A percentile compares a stretch with the other conserved stretches of the same genome.
Evolutionary conservation across 2,797 vertebrate species (phyloP).

Genomic region (Parotocinclus haroldoi): DNA sequence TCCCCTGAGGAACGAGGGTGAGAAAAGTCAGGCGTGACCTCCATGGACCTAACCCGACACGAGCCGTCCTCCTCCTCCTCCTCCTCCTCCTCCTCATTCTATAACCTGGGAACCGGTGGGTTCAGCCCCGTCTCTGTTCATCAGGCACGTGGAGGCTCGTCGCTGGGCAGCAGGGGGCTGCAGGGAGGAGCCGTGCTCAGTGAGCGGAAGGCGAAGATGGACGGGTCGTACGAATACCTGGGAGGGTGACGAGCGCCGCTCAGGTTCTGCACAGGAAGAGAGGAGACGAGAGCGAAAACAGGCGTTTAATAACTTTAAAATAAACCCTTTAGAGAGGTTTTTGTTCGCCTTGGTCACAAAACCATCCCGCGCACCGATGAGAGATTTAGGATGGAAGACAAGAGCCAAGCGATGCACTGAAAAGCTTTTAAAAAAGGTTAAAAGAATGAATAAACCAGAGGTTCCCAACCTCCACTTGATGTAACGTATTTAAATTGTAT

Average conservation of each 20-base stretch:
- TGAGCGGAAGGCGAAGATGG: slow-evolving; percentile 86
- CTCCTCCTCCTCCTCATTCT: slow-evolving; percentile 25
- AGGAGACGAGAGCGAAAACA: too few relatives aligned
- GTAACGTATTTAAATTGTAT: too few relatives aligned
- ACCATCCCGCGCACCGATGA: too few relatives aligned
- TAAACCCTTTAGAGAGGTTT: background rate
- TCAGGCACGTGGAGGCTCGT: slow-evolving; percentile 79
- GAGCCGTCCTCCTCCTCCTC: background rate
- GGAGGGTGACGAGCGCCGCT: slow-evolving; percentile 69
- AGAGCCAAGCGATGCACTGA: too few relatives aligned
- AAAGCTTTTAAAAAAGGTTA: too few relatives aligned
- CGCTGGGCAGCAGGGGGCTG: slow-evolving; percentile 77
- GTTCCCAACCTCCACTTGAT: too few relatives aligned
- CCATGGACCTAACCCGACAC: too few relatives aligned
- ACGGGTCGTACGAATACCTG: slow-evolving; percentile 84
- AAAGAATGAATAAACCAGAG: too few relatives aligned
- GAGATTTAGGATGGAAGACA: too few relatives aligned
- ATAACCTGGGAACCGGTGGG: slow-evolving; percentile 15
- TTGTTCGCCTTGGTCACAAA: slow-evolving; percentile 28
- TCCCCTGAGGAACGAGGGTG: too few relatives aligned
- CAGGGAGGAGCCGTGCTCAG: slow-evolving; percentile 82
- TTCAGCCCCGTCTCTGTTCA: slow-evolving; percentile 20
- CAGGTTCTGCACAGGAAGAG: slow-evolving; percentile 67
- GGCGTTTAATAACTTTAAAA: too few relatives aligned
- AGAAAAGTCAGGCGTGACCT: too few relatives aligned